Percentiles rank a stretch among this genome's conserved stretches.
Conservation (phyloP, 2,797 vertebrate species). For the Falco peregrinus region DNA sequence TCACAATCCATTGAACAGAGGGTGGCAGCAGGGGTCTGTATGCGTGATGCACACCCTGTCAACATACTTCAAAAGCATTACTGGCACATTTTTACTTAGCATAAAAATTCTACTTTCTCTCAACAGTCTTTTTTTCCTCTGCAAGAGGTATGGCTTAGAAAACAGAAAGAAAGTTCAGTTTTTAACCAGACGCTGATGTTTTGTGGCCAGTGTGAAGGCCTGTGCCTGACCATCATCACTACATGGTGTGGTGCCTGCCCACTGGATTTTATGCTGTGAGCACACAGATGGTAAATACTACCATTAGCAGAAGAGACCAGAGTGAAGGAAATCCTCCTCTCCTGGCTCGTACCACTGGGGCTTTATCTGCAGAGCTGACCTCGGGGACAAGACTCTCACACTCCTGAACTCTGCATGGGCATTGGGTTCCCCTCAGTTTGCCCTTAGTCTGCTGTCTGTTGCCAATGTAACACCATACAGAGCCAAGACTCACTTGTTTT, state of each 20-base stretch:
- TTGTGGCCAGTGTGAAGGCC: neutral
- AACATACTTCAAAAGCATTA: neutral
- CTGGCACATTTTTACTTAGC: neutral
- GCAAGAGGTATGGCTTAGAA: neutral
- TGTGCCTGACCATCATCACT: neutral
- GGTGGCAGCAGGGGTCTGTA: neutral
- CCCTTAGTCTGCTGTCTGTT: neutral
- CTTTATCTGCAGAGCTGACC: neutral
- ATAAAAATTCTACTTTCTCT: neutral
- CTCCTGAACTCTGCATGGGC: neutral
- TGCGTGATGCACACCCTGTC: neutral
- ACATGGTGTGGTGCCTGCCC: neutral
- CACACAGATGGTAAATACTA: neutral
- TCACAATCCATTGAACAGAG: neutral
- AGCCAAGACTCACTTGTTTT: neutral
- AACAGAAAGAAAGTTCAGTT: neutral
- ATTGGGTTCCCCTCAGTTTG: rapidly evolving
- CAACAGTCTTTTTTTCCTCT: neutral
- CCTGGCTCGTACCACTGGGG: neutral
- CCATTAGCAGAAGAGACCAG: neutral
- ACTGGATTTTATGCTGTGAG: neutral
- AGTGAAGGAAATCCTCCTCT: neutral
- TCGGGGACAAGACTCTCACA: neutral
- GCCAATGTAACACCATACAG: neutral
- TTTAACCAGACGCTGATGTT: neutral